Evolutionary conservation across 23 tunicate species (phyloP).

Genomic region (Ciona savignyi): DNA sequence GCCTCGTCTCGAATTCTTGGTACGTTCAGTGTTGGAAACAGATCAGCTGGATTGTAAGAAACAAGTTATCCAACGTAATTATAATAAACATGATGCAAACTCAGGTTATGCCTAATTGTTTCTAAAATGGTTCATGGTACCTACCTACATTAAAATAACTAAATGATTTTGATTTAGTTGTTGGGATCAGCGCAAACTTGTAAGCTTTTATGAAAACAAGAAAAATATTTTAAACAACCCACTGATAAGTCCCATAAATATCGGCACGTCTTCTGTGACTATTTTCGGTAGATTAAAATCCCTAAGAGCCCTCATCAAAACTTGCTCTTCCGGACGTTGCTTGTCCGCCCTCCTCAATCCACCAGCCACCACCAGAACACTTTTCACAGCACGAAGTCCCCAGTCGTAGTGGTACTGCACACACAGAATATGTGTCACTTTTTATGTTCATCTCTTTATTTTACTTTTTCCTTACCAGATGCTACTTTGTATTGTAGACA

Average conservation of each 20-base stretch:
- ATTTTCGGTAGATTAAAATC: conserved; percentile 93
- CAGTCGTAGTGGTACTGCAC: conserved; percentile 81
- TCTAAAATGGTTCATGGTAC: no score
- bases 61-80: neutral
- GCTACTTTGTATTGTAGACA: neutral
- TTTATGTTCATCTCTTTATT: no score
- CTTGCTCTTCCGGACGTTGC: conserved; percentile 84
- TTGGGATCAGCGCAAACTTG: no score
- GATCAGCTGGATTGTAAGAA: conserved; percentile 38
- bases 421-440: no score
- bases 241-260: conserved; percentile 92
- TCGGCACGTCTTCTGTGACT: conserved; percentile 87
- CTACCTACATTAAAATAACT: no score
- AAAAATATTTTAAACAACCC: no score
- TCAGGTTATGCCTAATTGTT: neutral
- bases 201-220: no score
- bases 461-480: no score
- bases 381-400: conserved; percentile 91
- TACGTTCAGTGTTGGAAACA: conserved; percentile 74
- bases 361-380: conserved; percentile 89
- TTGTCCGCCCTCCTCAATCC: conserved; percentile 62
- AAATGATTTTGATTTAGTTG: no score
- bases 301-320: conserved; percentile 80
- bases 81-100: neutral
- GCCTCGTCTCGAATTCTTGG: conserved; percentile 72